A percentile compares a stretch with the other conserved stretches of the same genome.
These are phyloP conservation scores for Callaeas wilsoni DNA, from an alignment of 2,113 vertebrate species.

Conservation along the genomic window DNA sequence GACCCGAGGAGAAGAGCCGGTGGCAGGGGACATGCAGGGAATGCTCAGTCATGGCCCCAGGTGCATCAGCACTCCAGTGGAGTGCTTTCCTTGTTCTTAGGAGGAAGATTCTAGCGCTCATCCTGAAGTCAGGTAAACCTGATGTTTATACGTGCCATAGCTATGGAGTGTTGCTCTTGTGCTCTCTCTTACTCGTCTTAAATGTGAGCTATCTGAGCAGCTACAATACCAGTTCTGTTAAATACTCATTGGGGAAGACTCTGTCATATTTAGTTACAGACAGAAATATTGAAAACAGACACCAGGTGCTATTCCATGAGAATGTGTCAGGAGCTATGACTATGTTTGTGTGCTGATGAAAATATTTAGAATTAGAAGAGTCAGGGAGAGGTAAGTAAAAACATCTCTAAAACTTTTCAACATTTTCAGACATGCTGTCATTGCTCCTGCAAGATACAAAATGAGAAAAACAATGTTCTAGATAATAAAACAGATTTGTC, in stretches of 20 bases:
- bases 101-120: background rate
- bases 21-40: background rate
- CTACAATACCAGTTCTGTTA: background rate
- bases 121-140: background rate
- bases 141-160: background rate
- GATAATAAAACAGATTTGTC: background rate
- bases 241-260: background rate
- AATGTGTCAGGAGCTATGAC: background rate
- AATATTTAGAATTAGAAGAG: background rate
- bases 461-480: background rate
- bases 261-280: background rate
- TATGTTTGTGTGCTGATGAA: background rate
- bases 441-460: background rate
- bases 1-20: background rate
- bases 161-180: background rate
- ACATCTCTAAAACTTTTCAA: fast-evolving
- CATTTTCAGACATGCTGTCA: background rate
- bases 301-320: background rate
- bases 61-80: background rate
- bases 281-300: background rate
- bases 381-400: background rate
- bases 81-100: background rate
- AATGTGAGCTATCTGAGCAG: background rate
- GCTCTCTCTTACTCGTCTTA: background rate
- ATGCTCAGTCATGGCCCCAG: background rate